Evolutionary conservation across 2,888 invertebrate genomes (phyloP), one percentile per base, ranked within the genome.

Genomic region (Athalia cordata): DNA sequence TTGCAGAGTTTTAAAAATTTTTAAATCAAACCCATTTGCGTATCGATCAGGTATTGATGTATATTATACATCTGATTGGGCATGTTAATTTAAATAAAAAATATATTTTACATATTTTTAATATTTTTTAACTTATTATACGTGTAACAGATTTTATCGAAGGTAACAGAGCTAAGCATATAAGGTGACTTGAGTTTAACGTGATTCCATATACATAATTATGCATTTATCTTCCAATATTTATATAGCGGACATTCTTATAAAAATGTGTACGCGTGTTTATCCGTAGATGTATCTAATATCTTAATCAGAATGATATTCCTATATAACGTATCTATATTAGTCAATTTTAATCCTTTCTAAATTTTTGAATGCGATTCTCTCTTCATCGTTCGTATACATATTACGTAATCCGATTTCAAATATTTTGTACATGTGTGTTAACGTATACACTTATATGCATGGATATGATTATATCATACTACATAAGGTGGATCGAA

Each of bases 51-150:
- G 29, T 29, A 29, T 1, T 29, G 29, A 29, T 29, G 29, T 29
- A 29, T 29, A 45, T 55, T 55, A 15, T 43, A 64, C 13, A 66
- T 66, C n/a, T 66, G 55, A 55, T 68, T 50, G 68, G 68, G 55
- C 50, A 68, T 68, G 15, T 68, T 64, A 15, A 55, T 68, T 55
- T 55, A n/a, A 68, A 68, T 68, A 6, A 68, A 68, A 55, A 68
- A 43, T 1, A 29, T 52, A 5, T 68, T 47, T 52, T 43, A 29
- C 2, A 29, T 68, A 68, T 52, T 68, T 68, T 68, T 43, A 50
- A 68, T 52, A 55, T 50, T 55, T 43, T 55, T 55, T 68, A 5
- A 11, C 50, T 52, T 11, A 55, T 68, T 50, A 50, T 5, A 9
- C 11, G n/a, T 11, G 64, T 11, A 29, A 29, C 29, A 29, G 29